Evolutionary conservation across 2,113 vertebrate species (phyloP).

Genomic region (Rhodinocichla rosea): DNA sequence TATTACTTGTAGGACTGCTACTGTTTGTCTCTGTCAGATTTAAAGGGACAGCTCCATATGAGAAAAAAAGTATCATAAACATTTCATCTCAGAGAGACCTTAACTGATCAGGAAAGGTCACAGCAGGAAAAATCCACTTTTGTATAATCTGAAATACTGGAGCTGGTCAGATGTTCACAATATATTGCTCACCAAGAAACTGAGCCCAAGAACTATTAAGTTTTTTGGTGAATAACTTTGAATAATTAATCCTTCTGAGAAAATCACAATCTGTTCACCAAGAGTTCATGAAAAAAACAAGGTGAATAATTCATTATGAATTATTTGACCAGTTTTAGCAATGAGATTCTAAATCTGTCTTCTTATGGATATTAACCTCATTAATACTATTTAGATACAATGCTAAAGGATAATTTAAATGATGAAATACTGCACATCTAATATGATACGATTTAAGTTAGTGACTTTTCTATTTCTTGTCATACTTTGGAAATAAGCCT

Average conservation of each 20-base stretch:
- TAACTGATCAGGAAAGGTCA: neutral
- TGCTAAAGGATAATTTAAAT: constrained; percentile 1
- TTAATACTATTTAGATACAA: constrained; percentile 35
- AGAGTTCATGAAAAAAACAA: constrained; percentile 63
- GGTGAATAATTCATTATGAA: constrained; percentile 69
- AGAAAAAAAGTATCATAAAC: neutral
- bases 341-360: constrained; percentile 64
- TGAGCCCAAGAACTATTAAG: constrained; percentile 50
- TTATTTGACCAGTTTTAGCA: constrained; percentile 67
- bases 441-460: neutral
- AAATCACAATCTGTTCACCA: constrained; percentile 67
- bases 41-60: neutral
- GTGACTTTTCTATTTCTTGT: neutral
- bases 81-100: neutral
- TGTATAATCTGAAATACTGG: neutral
- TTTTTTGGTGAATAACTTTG: constrained; percentile 67
- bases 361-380: constrained; percentile 48
- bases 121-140: neutral
- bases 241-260: constrained; percentile 66
- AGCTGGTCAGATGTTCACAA: constrained; percentile 45
- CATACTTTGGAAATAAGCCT: neutral
- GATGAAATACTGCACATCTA: neutral
- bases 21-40: neutral
- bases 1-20: neutral
- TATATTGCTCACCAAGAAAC: constrained; percentile 52